A percentile compares a stretch with the other conserved stretches of the same genome.
phyloP scores from a whole-genome alignment of 2,797 vertebrate genomes.

The Hoplostethus atlanticus region DNA sequence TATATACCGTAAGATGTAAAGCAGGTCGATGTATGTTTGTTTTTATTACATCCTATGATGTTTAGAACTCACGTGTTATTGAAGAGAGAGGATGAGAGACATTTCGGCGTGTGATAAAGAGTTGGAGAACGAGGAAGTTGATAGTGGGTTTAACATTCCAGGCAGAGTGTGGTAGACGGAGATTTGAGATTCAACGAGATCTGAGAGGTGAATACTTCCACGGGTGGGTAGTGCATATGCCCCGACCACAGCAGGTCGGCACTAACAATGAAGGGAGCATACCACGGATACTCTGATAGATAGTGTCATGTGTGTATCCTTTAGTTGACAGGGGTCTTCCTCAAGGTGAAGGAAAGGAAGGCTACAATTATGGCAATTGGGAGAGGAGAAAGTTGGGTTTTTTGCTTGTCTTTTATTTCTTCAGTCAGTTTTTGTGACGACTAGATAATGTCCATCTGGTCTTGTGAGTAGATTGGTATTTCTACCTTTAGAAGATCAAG shows the following conservation, averaged over 20 bases:
- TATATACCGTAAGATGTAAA: constrained; percentile 62
- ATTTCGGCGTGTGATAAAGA: constrained; percentile 18
- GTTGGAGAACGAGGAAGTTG: constrained; percentile 46
- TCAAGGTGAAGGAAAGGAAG: constrained; percentile 27
- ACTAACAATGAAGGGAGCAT: constrained; percentile 2
- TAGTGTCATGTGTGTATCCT: constrained; percentile 15
- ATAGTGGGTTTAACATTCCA: constrained; percentile 71
- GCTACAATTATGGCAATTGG: constrained; percentile 25
- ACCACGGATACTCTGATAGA: constrained; percentile 14
- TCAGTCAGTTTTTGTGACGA: constrained; percentile 40
- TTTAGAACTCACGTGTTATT: constrained; percentile 53
- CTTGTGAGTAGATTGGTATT: constrained; percentile 59
- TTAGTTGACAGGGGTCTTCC: constrained; percentile 43
- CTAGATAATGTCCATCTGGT: constrained; percentile 48
- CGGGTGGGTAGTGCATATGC: constrained; percentile 8
- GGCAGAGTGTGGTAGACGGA: constrained; percentile 30
- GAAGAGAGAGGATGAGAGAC: constrained; percentile 36
- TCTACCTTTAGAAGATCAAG: constrained; percentile 59
- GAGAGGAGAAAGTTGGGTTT: constrained; percentile 22
- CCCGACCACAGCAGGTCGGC: constrained; percentile 20
- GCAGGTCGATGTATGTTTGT: constrained; percentile 61
- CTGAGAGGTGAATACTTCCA: neutral
- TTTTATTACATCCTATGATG: constrained; percentile 58
- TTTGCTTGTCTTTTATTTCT: constrained; percentile 53
- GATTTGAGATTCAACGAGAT: constrained; percentile 7